Evolutionary conservation across 2,113 vertebrate genomes (phyloP).

Genomic region (Grallaria varia): DNA sequence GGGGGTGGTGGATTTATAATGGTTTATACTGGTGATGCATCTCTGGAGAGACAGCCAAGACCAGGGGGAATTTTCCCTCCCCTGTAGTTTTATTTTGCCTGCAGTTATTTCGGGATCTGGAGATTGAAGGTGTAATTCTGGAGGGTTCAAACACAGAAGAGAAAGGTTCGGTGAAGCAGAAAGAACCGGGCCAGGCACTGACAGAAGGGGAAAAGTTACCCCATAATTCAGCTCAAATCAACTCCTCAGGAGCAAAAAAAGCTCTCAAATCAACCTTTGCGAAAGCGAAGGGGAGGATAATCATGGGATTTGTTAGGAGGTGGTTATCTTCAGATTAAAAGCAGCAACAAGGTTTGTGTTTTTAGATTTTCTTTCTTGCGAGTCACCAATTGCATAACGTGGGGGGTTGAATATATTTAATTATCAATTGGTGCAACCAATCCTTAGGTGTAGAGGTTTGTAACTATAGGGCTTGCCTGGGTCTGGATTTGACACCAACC

Average conservation of each 20-base stretch:
- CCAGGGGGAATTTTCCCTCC: background rate
- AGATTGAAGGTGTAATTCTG: background rate
- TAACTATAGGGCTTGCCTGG: background rate
- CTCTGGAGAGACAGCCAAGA: background rate
- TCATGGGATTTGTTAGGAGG: background rate
- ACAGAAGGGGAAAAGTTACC: background rate
- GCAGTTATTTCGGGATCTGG: background rate
- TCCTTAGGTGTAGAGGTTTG: background rate
- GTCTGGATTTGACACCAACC: background rate
- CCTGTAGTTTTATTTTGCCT: background rate
- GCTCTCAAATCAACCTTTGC: background rate
- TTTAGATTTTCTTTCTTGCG: background rate
- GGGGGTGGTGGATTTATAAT: background rate
- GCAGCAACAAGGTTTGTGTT: background rate
- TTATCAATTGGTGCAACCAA: background rate
- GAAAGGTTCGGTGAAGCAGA: background rate
- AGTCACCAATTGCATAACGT: background rate
- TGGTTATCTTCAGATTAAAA: background rate
- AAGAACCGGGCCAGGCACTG: background rate
- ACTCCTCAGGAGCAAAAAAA: background rate
- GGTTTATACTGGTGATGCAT: background rate
- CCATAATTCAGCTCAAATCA: background rate
- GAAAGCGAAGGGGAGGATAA: background rate
- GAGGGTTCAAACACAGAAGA: background rate
- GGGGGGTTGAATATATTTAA: background rate